Evolutionary conservation across 2,797 vertebrate genomes (phyloP), one percentile per base, ranked within the genome.

Genomic region (Gymnoscopelus microlampas): DNA sequence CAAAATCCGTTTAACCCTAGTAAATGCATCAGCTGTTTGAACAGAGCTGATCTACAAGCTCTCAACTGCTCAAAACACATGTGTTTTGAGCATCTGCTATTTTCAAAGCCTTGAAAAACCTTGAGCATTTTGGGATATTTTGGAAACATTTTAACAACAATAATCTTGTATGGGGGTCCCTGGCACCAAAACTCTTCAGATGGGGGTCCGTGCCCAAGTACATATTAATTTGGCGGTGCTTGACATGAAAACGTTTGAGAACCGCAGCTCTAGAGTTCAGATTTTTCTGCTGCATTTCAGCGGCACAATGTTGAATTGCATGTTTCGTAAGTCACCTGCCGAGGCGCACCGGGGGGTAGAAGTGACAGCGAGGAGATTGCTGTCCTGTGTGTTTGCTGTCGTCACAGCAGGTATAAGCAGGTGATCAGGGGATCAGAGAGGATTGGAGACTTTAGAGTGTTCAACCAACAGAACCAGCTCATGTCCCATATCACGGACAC

Each of bases 381-480:
- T 49, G 56, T 60, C 62, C 70, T 82, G 68, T 63, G 11, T 77
- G 81, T 83, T 86, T 88, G 82, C 82, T 92, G 86, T 82, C 91
- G 88, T 93, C 90, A 93, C 82, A 62, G 66, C 60, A 71, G 82
- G 87, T 92, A 44, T 44, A 92, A 94, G 87, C 84, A 78, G 90
- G 82, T 86, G 74, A 87, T 91, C 75, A 90, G 81, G 86, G 90
- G 92, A 92, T 94, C 82, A 92, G 70, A 77, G 71, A 79, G 86
- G 87, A 93, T 92, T 93, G 90, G 65, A 63, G 29, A 83, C 79
- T 87, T 87, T 71, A 77, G 74, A 71, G 63, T 32, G 64, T 74
- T 67, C 71, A 77, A 24, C 66, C 51, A 76, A 68, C 68, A 82
- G 79, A 85, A 61, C 23, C 58, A 70, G 2, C 66, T 68, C 29